Base-by-base conservation (phyloP, 2,113 vertebrate species). In the Anguilla japonica region DNA sequence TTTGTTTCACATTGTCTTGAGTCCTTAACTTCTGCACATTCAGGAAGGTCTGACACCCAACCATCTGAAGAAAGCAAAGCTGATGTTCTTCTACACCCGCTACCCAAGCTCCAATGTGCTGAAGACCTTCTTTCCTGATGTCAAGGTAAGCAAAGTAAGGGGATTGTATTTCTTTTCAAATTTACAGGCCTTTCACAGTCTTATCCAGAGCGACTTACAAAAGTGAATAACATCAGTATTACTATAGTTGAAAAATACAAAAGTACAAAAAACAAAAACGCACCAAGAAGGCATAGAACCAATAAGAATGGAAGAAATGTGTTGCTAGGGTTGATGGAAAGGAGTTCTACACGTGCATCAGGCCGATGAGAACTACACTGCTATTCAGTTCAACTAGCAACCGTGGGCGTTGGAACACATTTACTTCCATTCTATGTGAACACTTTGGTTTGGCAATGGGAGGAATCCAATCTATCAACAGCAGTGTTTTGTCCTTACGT, bases 41-140 rank as follows among this genome's bases (percentile, higher is more conserved):
- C 97, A 98, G 95, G 98, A 99, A 90, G 96, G 96, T 0, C 94
- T 99, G 91, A 99, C 96, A 16, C 97, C 98, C 0, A 93, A 96
- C 85, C 98, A 99, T 92, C 92, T 99, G 95, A 99, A 98, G 96
- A 99, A 99, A 90, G 98, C 98, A 85, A 99, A 99, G 83, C 94
- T 99, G 78, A 99, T 99, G 98, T 99, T 99, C 93, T 99, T 99
- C 95, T 99, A 98, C 92, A 97, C 98, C 0, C 97, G 98, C 87
- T 99, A 99, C 87, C 98, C 98, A 83, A 98, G 97, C 93, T 99
- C 98, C 89, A 96, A 93, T 80, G 94, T 98, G 86, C 95, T 99
- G 91, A 99, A 98, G 91, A 96, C 95, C 60, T 98, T 96, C 90
- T 99, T 99, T 91, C 96, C 97, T 0, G 98, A 99, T 0, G 97